Percentiles rank a stretch among this genome's conserved stretches.
Conservation (phyloP, 2,888 invertebrate genomes). For the Leptodirus hochenwartii region DNA sequence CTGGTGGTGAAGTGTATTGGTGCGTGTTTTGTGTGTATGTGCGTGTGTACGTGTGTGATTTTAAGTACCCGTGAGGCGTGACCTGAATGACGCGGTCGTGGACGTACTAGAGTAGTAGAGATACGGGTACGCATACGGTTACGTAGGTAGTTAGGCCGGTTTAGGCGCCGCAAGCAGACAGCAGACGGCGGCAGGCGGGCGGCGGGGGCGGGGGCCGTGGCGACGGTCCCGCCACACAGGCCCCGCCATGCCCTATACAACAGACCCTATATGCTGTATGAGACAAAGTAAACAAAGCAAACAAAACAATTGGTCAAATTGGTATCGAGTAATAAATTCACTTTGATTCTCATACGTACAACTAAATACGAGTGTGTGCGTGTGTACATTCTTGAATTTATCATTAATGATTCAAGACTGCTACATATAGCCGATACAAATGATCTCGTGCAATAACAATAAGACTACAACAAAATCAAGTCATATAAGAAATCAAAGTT, state of each 20-base stretch:
- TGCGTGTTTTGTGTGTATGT: slow-evolving; percentile 12
- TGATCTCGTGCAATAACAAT: too few species aligned
- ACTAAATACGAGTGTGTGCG: too few species aligned
- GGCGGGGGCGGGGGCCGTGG: too few species aligned
- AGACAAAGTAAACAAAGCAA: slow-evolving; percentile 29
- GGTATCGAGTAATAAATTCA: too few species aligned
- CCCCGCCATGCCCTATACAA: slow-evolving; percentile 30
- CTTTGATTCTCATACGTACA: too few species aligned
- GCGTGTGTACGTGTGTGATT: slow-evolving; percentile 18
- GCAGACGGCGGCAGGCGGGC: slow-evolving; percentile 28
- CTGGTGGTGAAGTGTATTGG: slow-evolving; percentile 12
- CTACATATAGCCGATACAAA: too few species aligned
- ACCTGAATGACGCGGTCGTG: slow-evolving; percentile 29
- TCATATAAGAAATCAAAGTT: too few species aligned
- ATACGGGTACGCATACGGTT: background rate
- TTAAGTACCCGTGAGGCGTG: slow-evolving; percentile 30
- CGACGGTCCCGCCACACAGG: too few species aligned
- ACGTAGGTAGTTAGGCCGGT: background rate
- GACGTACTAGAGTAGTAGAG: slow-evolving; percentile 14
- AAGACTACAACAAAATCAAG: too few species aligned
- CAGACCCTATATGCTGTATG: slow-evolving; percentile 32
- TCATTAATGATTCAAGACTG: too few species aligned
- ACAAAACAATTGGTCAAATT: too few species aligned
- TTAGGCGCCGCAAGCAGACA: slow-evolving; percentile 33
- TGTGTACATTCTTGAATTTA: too few species aligned